Base-by-base conservation (phyloP, 2,888 invertebrate genomes). In the Drosophila emarginata region DNA sequence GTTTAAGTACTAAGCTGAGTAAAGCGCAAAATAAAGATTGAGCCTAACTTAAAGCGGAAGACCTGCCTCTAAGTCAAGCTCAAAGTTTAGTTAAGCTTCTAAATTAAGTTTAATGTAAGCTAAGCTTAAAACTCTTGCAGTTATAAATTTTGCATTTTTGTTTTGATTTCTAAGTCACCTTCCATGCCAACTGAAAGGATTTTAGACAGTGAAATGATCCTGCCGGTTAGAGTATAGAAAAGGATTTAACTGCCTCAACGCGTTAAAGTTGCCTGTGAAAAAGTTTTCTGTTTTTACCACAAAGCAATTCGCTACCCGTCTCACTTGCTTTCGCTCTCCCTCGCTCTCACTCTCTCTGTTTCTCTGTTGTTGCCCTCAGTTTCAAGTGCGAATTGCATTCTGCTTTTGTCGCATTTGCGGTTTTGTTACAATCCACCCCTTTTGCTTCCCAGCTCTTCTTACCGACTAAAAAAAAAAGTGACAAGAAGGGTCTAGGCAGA, bases 361-460 rank as follows among this genome's bases (percentile, higher is more conserved):
- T n/a, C 40, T 36, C 32, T 69, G 62, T 36, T 65, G 45, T n/a
- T 61, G 65, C 69, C 63, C 67, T 67, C 71, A 79, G 80, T 82
- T 86, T 86, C 88, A 83, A 88, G 82, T 83, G 82, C 88, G 82
- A 83, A 88, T 86, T 88, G 82, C 87, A 88, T 83, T 88, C 88
- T 83, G 78, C 87, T 87, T 88, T 83, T 84, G 87, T 88, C 87
- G 86, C 88, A 80, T 88, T 84, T 84, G 88, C 66, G 84, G 87
- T 88, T 85, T 69, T 74, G 80, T 80, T 87, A 81, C 58, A 32
- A 9, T 32, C 32, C 11, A 32, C 32, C 9, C 64, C 58, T 64
- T 56, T 26, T 45, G 64, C 66, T 39, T 14, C 32, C 14, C 39
- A 21, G 23, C 37, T 9, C 45, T 45, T 45, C 21, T 21, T 14